phyloP scores from a whole-genome alignment of 2,888 invertebrate genomes.

The Apotomis turbidana region DNA sequence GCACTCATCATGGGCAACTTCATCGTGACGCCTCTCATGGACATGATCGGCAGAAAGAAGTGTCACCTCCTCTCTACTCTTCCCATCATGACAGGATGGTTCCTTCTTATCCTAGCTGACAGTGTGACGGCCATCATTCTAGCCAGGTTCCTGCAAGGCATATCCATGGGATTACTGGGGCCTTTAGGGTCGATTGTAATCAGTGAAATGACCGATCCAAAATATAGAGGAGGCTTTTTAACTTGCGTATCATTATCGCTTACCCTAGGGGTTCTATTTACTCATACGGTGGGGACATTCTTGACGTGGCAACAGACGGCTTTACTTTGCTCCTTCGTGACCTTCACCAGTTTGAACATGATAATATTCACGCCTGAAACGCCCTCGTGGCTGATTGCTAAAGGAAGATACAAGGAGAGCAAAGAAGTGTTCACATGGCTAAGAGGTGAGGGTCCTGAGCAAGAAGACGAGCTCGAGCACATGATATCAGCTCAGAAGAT shows the following conservation, averaged over 20 bases:
- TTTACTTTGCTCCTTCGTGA: conserved; percentile 77
- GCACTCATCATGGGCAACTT: conserved; percentile 85
- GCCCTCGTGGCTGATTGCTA: conserved; percentile 86
- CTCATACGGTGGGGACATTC: conserved; percentile 85
- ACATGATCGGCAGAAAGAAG: conserved; percentile 81
- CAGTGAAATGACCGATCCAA: conserved; percentile 84
- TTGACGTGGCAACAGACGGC: conserved; percentile 84
- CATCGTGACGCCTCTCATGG: conserved; percentile 82
- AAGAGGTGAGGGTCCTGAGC: conserved; percentile 74
- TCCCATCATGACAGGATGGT: conserved; percentile 84
- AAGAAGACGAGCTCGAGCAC: conserved; percentile 73
- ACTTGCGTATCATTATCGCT: conserved; percentile 85
- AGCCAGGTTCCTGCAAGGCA: conserved; percentile 81
- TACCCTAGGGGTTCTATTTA: conserved; percentile 85
- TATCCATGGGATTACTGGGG: conserved; percentile 83
- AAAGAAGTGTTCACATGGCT: conserved; percentile 83
- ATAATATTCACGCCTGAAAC: conserved; percentile 86
- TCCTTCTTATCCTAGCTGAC: conserved; percentile 76
- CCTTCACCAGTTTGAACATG: conserved; percentile 78
- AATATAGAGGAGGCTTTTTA: conserved; percentile 85
- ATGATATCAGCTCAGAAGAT: conserved; percentile 74
- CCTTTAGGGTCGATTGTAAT: conserved; percentile 83
- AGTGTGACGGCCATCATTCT: conserved; percentile 73
- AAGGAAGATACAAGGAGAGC: conserved; percentile 82
- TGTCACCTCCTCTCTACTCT: conserved; percentile 81